Conservation (phyloP, 2,888 invertebrate species). For the Meghimatium bilineatum region DNA sequence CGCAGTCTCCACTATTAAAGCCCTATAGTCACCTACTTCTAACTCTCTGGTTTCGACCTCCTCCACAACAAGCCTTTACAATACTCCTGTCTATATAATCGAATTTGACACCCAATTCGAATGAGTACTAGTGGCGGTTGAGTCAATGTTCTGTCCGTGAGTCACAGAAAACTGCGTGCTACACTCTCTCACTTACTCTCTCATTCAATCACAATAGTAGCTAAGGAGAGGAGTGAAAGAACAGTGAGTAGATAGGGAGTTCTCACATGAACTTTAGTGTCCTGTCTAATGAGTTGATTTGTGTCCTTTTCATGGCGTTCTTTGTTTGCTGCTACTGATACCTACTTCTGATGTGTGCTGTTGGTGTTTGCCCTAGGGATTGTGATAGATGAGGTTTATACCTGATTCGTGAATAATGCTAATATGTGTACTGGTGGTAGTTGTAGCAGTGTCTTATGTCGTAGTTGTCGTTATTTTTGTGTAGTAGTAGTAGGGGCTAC, state of each 20-base stretch:
- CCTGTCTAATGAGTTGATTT: neutral
- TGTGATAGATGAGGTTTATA: no score
- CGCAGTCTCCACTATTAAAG: neutral
- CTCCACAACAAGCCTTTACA: neutral
- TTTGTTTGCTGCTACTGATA: neutral
- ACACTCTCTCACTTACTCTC: neutral
- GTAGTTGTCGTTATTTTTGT: no score
- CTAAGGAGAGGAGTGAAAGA: neutral
- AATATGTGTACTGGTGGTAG: neutral
- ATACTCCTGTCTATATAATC: slow-evolving; percentile 30
- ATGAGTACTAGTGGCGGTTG: slow-evolving; percentile 23
- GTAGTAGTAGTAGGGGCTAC: neutral
- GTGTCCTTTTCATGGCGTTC: neutral
- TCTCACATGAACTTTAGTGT: neutral
- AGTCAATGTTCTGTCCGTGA: slow-evolving; percentile 21
- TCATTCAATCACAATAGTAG: neutral
- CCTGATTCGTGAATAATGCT: no score
- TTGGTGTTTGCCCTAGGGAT: neutral
- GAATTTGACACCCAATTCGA: slow-evolving; percentile 31
- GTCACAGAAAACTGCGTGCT: slow-evolving; percentile 12
- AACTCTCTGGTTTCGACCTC: neutral
- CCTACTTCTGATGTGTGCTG: neutral
- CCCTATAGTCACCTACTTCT: neutral
- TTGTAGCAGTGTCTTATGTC: neutral
- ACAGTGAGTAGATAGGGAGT: neutral